Evolutionary conservation across 1,140 invertebrate species (phyloP).

Genomic region (Chymomyza costata): DNA sequence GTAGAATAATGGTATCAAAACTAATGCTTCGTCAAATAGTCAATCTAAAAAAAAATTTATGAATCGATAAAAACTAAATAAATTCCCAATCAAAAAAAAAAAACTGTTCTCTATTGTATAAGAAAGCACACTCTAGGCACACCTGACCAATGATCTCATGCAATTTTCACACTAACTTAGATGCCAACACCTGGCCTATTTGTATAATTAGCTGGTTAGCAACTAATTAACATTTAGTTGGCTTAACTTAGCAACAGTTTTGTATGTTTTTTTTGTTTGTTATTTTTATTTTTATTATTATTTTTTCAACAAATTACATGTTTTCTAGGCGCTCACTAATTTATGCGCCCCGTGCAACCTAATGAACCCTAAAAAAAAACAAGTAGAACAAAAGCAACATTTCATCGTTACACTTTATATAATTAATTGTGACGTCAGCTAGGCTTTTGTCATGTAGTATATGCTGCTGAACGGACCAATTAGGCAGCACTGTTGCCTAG

Average conservation of each 20-base stretch:
- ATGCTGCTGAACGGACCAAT: constrained; percentile 15
- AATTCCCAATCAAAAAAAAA: too few relatives aligned
- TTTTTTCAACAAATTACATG: constrained; percentile 37
- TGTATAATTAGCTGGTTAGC: constrained; percentile 31
- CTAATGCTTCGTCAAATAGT: too few relatives aligned
- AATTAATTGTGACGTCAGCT: constrained; percentile 37
- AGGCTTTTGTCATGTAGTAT: neutral
- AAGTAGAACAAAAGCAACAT: neutral
- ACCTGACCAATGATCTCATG: constrained; percentile 13
- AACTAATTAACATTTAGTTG: constrained; percentile 38
- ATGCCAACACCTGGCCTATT: constrained; percentile 19
- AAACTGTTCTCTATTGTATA: too few relatives aligned
- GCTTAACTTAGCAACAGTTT: too few relatives aligned
- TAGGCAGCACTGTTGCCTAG: constrained; percentile 13
- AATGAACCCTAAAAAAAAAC: constrained; percentile 4
- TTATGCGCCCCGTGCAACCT: constrained; percentile 31
- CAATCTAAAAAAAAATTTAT: too few relatives aligned
- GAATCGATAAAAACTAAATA: too few relatives aligned
- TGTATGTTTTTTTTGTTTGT: too few relatives aligned
- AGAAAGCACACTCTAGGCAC: too few relatives aligned
- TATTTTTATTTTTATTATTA: constrained; percentile 34
- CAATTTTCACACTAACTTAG: constrained; percentile 7
- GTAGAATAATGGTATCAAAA: constrained; percentile 1
- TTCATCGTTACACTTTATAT: constrained; percentile 19
- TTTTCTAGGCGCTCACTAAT: constrained; percentile 25